Base-by-base conservation (phyloP, 2,797 vertebrate genomes). In the Hypotaenidia philippensis region DNA sequence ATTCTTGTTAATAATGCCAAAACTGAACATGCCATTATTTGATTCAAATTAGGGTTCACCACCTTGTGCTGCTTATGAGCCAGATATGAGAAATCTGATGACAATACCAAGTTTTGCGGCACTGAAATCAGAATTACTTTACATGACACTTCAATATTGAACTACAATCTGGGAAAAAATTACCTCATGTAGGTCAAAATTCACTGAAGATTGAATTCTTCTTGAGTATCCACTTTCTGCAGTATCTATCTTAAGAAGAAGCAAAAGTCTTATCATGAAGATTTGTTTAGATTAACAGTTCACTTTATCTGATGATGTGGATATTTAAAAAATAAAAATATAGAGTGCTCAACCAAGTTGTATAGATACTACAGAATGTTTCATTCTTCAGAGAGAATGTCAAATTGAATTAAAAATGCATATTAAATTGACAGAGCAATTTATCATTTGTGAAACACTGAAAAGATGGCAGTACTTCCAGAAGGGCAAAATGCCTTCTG, bases 301-400 rank as follows among this genome's bases (percentile, higher is more conserved):
- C 10, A 25, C 20, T 56, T 40, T 18, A 23, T 4, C 7, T 34
- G 11, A 17, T 52, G 29, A 47, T 17, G 7, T 59, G 11, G 8
- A 32, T 71, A 49, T 70, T 72, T 27, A 41, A 52, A 69, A 47
- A 9, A 0, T 0, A 22, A 60, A 55, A 20, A 36, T 3, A 13
- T 0, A 18, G 11, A 83, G 59, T 10, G 2, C 16, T 52, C 25
- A 68, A 20, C 5, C 25, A 34, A 7, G 10, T 40, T 2, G 1
- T 27, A 47, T 10, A 36, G 57, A 9, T 55, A 31, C 5, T 29
- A 32, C 3, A 55, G 20, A 66, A 41, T 2, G 20, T 25, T 71
- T 47, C 75, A 13, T 65, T 75, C 50, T 50, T 68, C 27, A 29
- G 34, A 27, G 6, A 14, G 19, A 80, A 80, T 29, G 11, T 18